phyloP scores from a whole-genome alignment of 2,113 vertebrate species.

The Lipophrys pholis region DNA sequence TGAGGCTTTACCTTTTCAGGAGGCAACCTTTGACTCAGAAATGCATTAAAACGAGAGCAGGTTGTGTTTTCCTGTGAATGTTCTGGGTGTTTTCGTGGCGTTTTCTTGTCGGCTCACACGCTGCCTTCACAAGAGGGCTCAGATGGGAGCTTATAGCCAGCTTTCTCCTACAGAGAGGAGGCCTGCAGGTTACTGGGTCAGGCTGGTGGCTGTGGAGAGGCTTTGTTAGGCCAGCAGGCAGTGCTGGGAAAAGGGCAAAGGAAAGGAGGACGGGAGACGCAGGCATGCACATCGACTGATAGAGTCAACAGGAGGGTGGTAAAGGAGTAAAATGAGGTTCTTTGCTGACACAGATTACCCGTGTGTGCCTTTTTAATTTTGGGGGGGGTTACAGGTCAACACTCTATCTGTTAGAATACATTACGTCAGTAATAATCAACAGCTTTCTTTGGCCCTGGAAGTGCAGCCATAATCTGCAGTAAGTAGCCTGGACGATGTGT shows the following conservation, averaged over 20 bases:
- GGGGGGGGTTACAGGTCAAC: slow-evolving; percentile 3
- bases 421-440: neutral
- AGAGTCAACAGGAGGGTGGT: slow-evolving; percentile 26
- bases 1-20: neutral
- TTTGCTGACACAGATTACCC: slow-evolving; percentile 13
- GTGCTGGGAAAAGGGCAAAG: slow-evolving; percentile 31
- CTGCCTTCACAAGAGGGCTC: slow-evolving; percentile 12
- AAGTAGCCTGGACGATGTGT: slow-evolving; percentile 35
- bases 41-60: no score
- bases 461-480: slow-evolving; percentile 16
- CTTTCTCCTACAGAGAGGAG: slow-evolving; percentile 54
- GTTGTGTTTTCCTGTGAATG: no score
- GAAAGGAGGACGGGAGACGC: slow-evolving; percentile 14
- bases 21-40: neutral
- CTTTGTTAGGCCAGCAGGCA: slow-evolving; percentile 70
- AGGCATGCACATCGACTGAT: slow-evolving; percentile 11
- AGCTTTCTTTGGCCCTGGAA: slow-evolving; percentile 3
- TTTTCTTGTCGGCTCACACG: no score
- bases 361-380: neutral
- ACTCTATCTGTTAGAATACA: neutral
- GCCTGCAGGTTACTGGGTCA: slow-evolving; percentile 80
- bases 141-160: slow-evolving; percentile 40
- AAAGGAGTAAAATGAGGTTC: slow-evolving; percentile 39
- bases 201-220: slow-evolving; percentile 70
- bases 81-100: no score